Evolutionary conservation across 2,797 vertebrate genomes (phyloP).

Genomic region (Prionace glauca): DNA sequence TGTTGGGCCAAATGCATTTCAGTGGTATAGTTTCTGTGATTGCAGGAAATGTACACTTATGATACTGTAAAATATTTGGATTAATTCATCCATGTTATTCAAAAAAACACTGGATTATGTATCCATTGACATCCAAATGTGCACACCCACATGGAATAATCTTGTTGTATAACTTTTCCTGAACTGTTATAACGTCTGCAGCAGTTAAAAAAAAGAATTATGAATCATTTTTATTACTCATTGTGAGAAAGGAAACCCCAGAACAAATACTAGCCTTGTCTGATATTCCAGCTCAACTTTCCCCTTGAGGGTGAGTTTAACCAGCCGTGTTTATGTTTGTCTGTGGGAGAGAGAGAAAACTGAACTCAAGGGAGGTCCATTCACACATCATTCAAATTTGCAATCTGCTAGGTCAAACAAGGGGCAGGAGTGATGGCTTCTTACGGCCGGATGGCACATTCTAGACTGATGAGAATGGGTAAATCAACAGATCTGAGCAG

Average conservation of each 20-base stretch:
- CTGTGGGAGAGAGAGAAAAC: conserved; percentile 14
- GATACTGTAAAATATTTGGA: not conserved
- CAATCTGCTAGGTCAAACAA: not conserved
- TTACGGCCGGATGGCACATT: not conserved
- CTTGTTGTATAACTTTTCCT: not conserved
- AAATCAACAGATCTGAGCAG: not conserved
- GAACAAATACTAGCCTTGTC: conserved; percentile 7
- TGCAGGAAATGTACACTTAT: not conserved
- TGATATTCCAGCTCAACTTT: not conserved
- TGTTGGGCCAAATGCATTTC: not conserved
- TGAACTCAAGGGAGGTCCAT: conserved; percentile 28
- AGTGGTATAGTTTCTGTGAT: not conserved
- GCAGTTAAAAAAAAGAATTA: not conserved
- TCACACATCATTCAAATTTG: conserved; percentile 33
- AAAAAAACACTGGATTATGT: not conserved
- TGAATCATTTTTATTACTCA: conserved; percentile 1
- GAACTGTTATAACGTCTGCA: not conserved
- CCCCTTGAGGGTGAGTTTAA: conserved; percentile 13
- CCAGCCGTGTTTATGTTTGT: conserved; percentile 1
- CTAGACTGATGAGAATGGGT: not conserved
- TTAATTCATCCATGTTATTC: not conserved
- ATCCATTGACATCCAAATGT: not conserved
- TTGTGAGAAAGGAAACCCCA: conserved; percentile 10
- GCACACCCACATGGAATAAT: not conserved
- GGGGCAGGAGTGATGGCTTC: conserved; percentile 21